These are phyloP conservation scores for Andrena chrysosceles DNA, from an alignment of 2,888 invertebrate genomes.

Conservation along the genomic window DNA sequence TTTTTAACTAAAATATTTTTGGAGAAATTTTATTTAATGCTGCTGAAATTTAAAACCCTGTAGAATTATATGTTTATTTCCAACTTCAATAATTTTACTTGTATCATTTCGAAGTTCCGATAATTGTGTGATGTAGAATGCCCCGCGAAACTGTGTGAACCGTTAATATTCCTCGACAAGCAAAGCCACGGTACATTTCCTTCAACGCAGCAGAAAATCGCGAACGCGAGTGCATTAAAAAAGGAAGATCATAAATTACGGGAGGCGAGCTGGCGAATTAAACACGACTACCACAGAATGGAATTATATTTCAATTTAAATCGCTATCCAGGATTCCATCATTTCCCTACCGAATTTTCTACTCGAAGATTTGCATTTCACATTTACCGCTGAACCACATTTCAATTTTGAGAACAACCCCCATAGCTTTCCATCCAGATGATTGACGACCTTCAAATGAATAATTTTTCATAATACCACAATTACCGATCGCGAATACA, in stretches of 20 bases:
- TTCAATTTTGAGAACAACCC: conserved; percentile 8
- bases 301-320: conserved; percentile 47
- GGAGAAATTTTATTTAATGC: too few relatives aligned
- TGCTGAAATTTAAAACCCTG: too few relatives aligned
- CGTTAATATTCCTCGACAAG: not conserved
- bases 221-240: not conserved
- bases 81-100: not conserved
- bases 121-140: not conserved
- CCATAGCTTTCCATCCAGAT: conserved; percentile 21
- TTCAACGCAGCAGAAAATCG: not conserved
- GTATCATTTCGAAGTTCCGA: not conserved
- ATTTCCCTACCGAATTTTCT: conserved; percentile 35
- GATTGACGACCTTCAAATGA: not conserved
- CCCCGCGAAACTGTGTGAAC: not conserved
- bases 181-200: conserved; percentile 10
- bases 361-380: conserved; percentile 43
- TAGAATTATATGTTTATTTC: too few relatives aligned
- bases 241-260: conserved; percentile 33
- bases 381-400: conserved; percentile 34
- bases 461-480: not conserved
- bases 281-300: conserved; percentile 10
- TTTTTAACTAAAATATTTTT: too few relatives aligned
- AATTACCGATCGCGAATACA: not conserved
- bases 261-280: conserved; percentile 15
- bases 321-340: conserved; percentile 23